Base-by-base conservation (phyloP, 2,113 vertebrate species). In the Furnarius figulus region DNA sequence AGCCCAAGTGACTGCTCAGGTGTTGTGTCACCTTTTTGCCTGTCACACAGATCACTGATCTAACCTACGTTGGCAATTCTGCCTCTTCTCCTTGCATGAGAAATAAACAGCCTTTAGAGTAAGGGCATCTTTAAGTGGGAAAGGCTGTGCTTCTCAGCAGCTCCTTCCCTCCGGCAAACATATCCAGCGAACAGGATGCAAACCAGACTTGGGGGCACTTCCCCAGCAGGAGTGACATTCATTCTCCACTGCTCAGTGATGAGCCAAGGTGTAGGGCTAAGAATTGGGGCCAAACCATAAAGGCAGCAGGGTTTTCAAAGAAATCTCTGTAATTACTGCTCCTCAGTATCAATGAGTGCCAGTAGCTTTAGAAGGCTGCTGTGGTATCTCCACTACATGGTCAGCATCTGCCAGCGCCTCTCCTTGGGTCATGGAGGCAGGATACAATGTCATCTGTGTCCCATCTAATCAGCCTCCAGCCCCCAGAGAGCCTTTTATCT, bases 1-100 rank as follows among this genome's bases (percentile, higher is more conserved):
- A 88, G 52, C 28, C 42, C 56, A 77, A 59, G 9, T 0, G 0
- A 22, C 37, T 7, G 10, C 23, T 44, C 1, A 1, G 59, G 8
- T 3, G 3, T 20, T 58, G 31, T 3, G 5, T 28, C 46, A 52
- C 42, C 31, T 35, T 35, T 8, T 10, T 70, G 75, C 35, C 30
- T 63, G 86, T 39, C 46, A 30, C 0, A 0, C 3, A 14, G 17
- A 30, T 46, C 20, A 3, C 19, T 63, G 76, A 42, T 14, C 21
- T n/a, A 80, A 39, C 9, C 22, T 53, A 7, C 3, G 11, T 8
- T 49, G 31, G n/a, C 47, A 55, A 47, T 9, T 42, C 86, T 82
- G 61, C 24, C 24, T 49, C 66, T 52, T 62, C 82, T 63, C 18
- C 14, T 50, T 55, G 40, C 67, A 37, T 0, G 0, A 81, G 75